These are phyloP conservation scores for Perodicticus potto DNA, from an alignment of 2,797 vertebrate genomes.

Conservation along the genomic window DNA sequence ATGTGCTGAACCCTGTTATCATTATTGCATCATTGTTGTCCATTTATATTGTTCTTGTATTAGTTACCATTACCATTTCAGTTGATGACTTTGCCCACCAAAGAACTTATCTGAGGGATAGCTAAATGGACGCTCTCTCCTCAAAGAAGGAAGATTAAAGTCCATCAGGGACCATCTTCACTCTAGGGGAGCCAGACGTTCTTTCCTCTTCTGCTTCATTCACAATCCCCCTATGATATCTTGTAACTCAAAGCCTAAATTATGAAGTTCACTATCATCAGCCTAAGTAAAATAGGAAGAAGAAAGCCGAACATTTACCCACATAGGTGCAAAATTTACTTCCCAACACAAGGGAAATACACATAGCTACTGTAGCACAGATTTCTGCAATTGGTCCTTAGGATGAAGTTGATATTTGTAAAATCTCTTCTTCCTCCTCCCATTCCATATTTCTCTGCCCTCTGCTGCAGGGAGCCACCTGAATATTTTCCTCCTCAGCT, in stretches of 20 bases:
- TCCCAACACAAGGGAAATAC: not conserved
- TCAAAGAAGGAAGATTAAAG: not conserved
- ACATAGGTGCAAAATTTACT: not conserved
- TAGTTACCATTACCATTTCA: not conserved
- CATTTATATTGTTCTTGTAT: not conserved
- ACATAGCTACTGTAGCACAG: accelerated
- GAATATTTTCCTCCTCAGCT: not conserved
- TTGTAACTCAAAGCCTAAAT: not conserved
- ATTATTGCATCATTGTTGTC: not conserved
- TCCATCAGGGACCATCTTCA: not conserved
- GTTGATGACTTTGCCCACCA: not conserved
- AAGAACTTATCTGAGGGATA: not conserved
- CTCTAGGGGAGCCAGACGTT: not conserved
- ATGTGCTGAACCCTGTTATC: not conserved
- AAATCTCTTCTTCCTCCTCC: not conserved
- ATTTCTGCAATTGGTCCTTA: not conserved
- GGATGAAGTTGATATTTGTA: not conserved
- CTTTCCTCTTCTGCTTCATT: not conserved
- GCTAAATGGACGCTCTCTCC: not conserved
- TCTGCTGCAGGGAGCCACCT: not conserved
- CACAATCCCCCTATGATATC: not conserved
- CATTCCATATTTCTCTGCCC: not conserved
- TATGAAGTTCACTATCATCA: not conserved
- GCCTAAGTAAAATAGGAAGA: not conserved
- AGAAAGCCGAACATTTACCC: not conserved